Evolutionary conservation across 1,140 invertebrate species (phyloP), one percentile per base, ranked within the genome.

Genomic region (Drosophila rufa): DNA sequence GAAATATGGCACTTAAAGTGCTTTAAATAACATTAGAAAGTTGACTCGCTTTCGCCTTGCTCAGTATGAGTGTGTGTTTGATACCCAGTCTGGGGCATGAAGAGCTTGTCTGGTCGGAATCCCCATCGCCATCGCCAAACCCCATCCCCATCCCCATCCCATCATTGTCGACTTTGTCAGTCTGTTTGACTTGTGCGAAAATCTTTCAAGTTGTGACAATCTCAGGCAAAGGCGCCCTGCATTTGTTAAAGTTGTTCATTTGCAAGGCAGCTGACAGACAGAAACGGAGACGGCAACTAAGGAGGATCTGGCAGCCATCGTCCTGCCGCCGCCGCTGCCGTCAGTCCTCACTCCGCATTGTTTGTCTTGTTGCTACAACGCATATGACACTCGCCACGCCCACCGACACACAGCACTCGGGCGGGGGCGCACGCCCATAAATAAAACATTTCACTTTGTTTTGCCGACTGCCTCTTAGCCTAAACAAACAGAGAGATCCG

Each of bases 1-100:
- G 85, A 89, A 89, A 89, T 89, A 90, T 89, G 86, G 75, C 84
- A 89, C 84, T 89, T 89, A 89, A 89, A 89, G 84, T 89, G 86
- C 84, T 89, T 89, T 89, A 89, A 89, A 89, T 90, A 89, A 90
- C 84, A 89, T 89, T 90, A 89, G 84, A 90, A 89, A 89, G 85
- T 89, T 89, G 70, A 81, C 47, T 61, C 80, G 56, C 60, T 51
- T 48, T 58, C 48, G 43, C n/a, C 38, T 17, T 55, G 17, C 17
- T 47, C 30, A 62, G 27, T 40, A n/a, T 58, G 33, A 43, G 33
- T 59, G 45, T 55, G 48, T 65, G 27, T 61, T 62, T 58, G 71
- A 75, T 71, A 71, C 65, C 51, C 43, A 22, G 66, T 59, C 51
- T 68, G 68, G 51, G 51, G 27, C 46, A 27, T 69, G 36, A 40